Base-by-base conservation (phyloP, 2,113 vertebrate species). In the Capricornis sumatraensis region DNA sequence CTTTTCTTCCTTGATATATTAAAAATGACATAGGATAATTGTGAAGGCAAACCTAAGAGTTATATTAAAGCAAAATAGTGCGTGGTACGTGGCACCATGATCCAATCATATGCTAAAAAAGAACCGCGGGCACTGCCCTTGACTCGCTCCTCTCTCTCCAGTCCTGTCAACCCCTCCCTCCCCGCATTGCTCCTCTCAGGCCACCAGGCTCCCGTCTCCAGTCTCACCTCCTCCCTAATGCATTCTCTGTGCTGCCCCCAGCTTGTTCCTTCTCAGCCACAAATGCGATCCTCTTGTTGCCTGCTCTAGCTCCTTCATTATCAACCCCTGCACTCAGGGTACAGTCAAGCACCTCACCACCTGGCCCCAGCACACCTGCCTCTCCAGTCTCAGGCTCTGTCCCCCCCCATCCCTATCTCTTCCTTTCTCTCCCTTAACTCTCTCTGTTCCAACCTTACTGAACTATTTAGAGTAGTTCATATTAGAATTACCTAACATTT, bases 401-500 rank as follows among this genome's bases (percentile, higher is more conserved):
- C 58, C 50, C 25, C 36, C 62, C 83, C 12, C 79, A 25, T 7
- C 50, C n/a, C 2, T 3, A 2, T 1, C 12, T 3, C n/a, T 82
- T 83, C 43, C 45, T 52, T 15, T 25, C 5, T 28, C n/a, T 67
- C 45, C 53, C 30, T 0, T 25, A 89, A 76, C n/a, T 74, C 15
- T 14, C 50, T 87, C 19, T 79, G 33, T 12, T 58, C 3, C 28
- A 94, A 13, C 6, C 28, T 57, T 57, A 64, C 4, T 76, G 40
- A 7, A 62, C 50, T 67, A 58, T n/a, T n/a, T 55, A 84, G 9
- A 52, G 43, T 58, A 67, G 33, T 58, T 74, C 92, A 87, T 92
- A 71, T 45, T 58, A 92, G 40, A 93, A 91, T 81, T 82, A 84
- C 25, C 94, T 67, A 57, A 93, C n/a, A 92, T 81, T 83, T 90